Conservation (phyloP, 2,113 vertebrate genomes). For the Peromyscus polionotus region DNA sequence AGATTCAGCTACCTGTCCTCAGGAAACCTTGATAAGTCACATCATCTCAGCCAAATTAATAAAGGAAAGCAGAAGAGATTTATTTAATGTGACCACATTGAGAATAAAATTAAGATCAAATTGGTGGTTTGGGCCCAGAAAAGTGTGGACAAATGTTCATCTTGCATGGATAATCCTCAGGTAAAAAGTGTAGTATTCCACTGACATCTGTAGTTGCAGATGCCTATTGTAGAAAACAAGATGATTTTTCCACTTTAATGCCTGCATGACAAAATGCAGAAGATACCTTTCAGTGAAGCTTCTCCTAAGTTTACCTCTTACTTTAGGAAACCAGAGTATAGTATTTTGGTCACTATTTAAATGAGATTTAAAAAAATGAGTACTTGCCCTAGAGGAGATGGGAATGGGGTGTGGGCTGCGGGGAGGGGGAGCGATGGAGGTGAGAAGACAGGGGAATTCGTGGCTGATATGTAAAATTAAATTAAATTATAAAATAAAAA, state of each 20-base stretch:
- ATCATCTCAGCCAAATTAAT: neutral
- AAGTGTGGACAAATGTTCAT: conserved; percentile 29
- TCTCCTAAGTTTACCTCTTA: neutral
- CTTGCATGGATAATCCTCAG: neutral
- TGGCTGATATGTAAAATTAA: too few species aligned
- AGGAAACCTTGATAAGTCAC: neutral
- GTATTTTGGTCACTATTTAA: neutral
- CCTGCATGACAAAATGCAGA: neutral
- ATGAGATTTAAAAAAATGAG: conserved; percentile 2
- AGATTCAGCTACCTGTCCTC: neutral
- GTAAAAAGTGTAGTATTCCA: neutral
- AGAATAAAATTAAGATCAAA: neutral
- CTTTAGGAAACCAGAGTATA: conserved; percentile 36
- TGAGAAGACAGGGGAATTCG: too few species aligned
- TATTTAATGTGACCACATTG: neutral
- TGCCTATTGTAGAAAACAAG: conserved; percentile 23
- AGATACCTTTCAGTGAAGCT: conserved; percentile 46
- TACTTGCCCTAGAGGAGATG: too few species aligned
- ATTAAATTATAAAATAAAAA: too few species aligned
- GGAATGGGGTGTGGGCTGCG: too few species aligned
- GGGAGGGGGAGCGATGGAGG: too few species aligned
- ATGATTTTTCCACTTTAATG: conserved; percentile 48
- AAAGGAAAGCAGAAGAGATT: neutral
- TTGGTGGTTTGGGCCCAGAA: neutral
- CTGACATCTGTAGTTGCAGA: neutral